Base-by-base conservation (phyloP, 2,797 vertebrate genomes). In the Yasuhikotakia modesta region DNA sequence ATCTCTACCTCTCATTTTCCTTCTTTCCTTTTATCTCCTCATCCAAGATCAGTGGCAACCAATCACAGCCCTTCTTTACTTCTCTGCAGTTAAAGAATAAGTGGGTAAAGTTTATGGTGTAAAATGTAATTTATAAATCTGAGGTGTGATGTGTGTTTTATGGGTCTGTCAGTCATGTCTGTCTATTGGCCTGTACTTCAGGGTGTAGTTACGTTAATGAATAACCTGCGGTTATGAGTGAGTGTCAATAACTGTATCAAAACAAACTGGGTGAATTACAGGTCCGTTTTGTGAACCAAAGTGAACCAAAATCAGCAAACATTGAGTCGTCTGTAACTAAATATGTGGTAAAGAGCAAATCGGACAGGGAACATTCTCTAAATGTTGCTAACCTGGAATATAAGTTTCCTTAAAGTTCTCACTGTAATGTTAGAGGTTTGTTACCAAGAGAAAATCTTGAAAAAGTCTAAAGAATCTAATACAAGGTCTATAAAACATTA, bases 41-140 rank as follows among this genome's bases (percentile, higher is more conserved):
- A 32, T 61, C 24, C 45, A 2, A 2, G 32, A 0, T 7, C 70
- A 82, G 84, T 84, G n/a, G 57, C 87, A 87, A 88, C 87, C 85
- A 74, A 53, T 80, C 63, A 60, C 81, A 86, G 76, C 58, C 84
- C 85, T n/a, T 84, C 81, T 71, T 87, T 83, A 88, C 89, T 86
- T 85, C 85, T 87, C 19, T 53, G 80, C 22, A 46, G 92, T 93
- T 92, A 93, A 93, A 93, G 77, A 91, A 82, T 92, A 89, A 83
- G 43, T 78, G 10, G 22, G 24, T 73, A 52, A 16, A 67, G 76
- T 89, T 91, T 89, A 90, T 80, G 58, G 73, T 76, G 83, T 90
- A 90, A 92, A 91, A 50, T 21, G 5, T 4, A 83, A 85, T 89
- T 89, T 85, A 92, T 91, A 91, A 91, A 91, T 91, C 74, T 35